A percentile compares a stretch with the other conserved stretches of the same genome.
Conservation (phyloP, 2,888 invertebrate genomes). For the Camptogramma bilineatum region DNA sequence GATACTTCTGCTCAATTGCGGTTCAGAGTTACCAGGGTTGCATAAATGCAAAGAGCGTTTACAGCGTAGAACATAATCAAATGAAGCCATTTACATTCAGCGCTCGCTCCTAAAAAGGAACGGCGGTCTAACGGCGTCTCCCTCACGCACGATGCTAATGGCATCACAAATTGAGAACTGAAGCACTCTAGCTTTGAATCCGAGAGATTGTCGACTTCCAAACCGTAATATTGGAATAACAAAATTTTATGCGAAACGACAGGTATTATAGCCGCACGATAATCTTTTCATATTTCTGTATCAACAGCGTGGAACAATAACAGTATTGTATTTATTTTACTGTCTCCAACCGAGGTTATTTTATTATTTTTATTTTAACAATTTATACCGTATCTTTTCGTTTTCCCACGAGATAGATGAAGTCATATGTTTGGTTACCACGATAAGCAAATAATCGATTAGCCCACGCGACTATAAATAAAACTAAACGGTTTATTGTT, state of each 20-base stretch:
- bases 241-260: constrained; percentile 72
- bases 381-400: constrained; percentile 1
- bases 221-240: constrained; percentile 69
- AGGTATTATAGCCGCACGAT: constrained; percentile 60
- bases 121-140: constrained; percentile 60
- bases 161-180: constrained; percentile 77
- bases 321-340: constrained; percentile 40
- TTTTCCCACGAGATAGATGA: constrained; percentile 44
- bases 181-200: constrained; percentile 65
- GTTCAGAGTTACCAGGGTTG: constrained; percentile 65
- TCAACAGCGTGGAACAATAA: constrained; percentile 50
- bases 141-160: constrained; percentile 73
- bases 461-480: constrained; percentile 78
- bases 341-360: constrained; percentile 11
- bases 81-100: constrained; percentile 83
- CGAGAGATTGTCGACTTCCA: constrained; percentile 63
- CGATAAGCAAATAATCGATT: constrained; percentile 68
- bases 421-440: constrained; percentile 58
- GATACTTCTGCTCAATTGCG: constrained; percentile 53
- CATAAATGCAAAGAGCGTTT: constrained; percentile 78
- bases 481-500: constrained; percentile 79
- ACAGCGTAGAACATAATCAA: constrained; percentile 77
- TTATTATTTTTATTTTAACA: constrained; percentile 23
- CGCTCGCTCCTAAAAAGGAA: constrained; percentile 63
- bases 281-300: constrained; percentile 59